phyloP scores from a whole-genome alignment of 2,797 vertebrate genomes.

The Rhinogobio ventralis region DNA sequence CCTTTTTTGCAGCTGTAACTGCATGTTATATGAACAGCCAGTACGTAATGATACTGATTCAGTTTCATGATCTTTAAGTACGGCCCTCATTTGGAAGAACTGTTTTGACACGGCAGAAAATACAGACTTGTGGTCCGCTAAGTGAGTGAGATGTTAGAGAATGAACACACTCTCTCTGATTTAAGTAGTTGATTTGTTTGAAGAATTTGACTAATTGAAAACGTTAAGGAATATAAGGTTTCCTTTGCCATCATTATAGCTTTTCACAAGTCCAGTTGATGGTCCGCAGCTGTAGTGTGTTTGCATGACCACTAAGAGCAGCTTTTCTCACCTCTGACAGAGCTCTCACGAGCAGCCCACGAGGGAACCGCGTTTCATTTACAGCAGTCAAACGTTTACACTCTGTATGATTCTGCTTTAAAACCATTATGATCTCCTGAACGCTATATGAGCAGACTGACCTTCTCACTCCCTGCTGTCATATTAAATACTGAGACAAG shows the following conservation, averaged over 20 bases:
- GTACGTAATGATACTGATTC: background rate
- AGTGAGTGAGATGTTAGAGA: background rate
- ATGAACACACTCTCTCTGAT: background rate
- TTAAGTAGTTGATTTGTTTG: background rate
- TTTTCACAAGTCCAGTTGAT: background rate
- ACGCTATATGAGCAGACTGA: constrained; percentile 5
- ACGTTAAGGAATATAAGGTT: background rate
- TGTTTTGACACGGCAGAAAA: background rate
- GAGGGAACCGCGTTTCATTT: constrained; percentile 31
- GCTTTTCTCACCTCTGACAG: constrained; percentile 54
- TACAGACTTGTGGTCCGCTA: background rate
- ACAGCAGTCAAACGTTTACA: constrained; percentile 31
- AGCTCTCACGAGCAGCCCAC: constrained; percentile 9
- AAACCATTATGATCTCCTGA: background rate
- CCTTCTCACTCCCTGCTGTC: background rate
- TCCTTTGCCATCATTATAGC: background rate
- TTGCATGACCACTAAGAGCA: constrained; percentile 67
- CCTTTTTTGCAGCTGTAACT: background rate
- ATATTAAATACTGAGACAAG: background rate
- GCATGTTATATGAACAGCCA: background rate
- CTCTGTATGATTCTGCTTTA: constrained; percentile 2
- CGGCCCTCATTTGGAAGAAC: background rate
- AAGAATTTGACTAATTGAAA: background rate
- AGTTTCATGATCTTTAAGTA: background rate
- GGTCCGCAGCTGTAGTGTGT: constrained; percentile 49